phyloP scores from a whole-genome alignment of 2,797 vertebrate species.

The Monodelphis domestica region DNA sequence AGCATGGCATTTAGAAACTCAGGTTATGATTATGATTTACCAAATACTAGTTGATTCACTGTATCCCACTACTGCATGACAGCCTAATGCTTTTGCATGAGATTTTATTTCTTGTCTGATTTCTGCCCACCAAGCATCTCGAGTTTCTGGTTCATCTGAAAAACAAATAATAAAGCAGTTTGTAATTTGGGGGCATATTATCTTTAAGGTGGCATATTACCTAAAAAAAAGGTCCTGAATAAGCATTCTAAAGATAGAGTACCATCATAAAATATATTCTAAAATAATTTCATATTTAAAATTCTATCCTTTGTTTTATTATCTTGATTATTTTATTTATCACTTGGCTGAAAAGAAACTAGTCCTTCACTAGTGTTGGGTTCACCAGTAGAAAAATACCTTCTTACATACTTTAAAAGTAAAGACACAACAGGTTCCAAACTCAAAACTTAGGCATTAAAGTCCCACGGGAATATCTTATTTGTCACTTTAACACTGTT shows the following conservation, averaged over 20 bases:
- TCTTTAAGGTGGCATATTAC: neutral
- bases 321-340: conserved; percentile 31
- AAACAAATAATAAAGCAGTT: conserved; percentile 88
- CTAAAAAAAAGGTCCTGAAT: conserved; percentile 56
- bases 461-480: conserved; percentile 18
- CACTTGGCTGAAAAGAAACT: neutral
- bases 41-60: conserved; percentile 99
- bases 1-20: conserved; percentile 71
- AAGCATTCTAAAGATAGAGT: conserved; percentile 4
- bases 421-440: conserved; percentile 32
- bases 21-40: conserved; percentile 85
- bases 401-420: conserved; percentile 41
- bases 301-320: conserved; percentile 23
- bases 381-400: neutral
- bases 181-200: conserved; percentile 71
- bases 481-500: conserved; percentile 13
- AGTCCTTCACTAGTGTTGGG: neutral
- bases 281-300: conserved; percentile 44
- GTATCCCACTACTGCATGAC: conserved; percentile 98
- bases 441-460: conserved; percentile 36
- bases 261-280: conserved; percentile 1
- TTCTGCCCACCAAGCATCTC: conserved; percentile 99
- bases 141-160: conserved; percentile 99
- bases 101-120: conserved; percentile 99
- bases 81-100: conserved; percentile 98